Conservation (phyloP, 2,888 invertebrate genomes). For the Emesis castigata region DNA sequence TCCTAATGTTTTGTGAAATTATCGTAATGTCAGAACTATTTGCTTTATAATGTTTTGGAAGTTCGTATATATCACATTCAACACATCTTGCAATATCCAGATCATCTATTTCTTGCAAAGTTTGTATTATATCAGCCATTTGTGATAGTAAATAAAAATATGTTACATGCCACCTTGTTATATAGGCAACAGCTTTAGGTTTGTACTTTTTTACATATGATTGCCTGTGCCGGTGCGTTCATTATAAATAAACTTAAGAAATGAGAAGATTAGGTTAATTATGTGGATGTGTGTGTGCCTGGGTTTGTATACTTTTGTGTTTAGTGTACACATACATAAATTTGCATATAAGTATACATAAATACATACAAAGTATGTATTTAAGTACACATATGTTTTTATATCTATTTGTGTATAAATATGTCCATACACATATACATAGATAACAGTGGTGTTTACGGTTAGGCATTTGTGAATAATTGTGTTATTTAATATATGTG, state of each 20-base stretch:
- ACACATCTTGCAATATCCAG: neutral
- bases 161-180: constrained; percentile 2
- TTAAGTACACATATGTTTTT: too few species aligned
- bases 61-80: neutral
- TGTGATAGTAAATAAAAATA: neutral
- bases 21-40: constrained; percentile 5
- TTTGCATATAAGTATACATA: too few species aligned
- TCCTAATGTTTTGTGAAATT: neutral
- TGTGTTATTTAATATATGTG: too few species aligned
- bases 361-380: too few species aligned
- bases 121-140: constrained; percentile 9
- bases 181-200: neutral
- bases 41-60: neutral
- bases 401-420: too few species aligned
- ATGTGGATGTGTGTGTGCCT: neutral
- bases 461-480: too few species aligned
- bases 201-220: neutral
- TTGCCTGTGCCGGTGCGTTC: neutral
- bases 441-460: too few species aligned
- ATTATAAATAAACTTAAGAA: neutral
- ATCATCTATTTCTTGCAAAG: constrained; percentile 7
- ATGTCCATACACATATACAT: too few species aligned
- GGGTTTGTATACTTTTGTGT: too few species aligned
- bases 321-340: too few species aligned
- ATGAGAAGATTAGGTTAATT: neutral